Percentiles rank a stretch among this genome's conserved stretches.
Conservation (phyloP, 2,888 invertebrate genomes). For the Meandrusa payeni region DNA sequence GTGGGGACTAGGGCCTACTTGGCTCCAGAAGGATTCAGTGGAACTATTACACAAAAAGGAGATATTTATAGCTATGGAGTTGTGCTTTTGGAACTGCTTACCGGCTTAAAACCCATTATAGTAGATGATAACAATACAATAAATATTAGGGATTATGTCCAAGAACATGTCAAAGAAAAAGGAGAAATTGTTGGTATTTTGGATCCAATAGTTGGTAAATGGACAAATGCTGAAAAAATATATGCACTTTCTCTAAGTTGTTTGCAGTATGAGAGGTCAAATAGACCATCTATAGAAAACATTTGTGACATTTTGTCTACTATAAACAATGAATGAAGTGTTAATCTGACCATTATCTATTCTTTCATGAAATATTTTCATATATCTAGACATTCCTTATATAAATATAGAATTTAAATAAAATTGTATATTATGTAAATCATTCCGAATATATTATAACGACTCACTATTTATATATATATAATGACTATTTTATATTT, state of each 20-base stretch:
- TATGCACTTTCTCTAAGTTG: slow-evolving; percentile 80
- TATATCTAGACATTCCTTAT: no score
- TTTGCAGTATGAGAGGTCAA: slow-evolving; percentile 74
- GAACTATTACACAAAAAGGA: slow-evolving; percentile 86
- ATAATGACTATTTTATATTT: no score
- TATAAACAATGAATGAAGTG: slow-evolving; percentile 31
- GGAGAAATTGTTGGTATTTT: slow-evolving; percentile 75
- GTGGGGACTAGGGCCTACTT: slow-evolving; percentile 88
- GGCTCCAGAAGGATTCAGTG: slow-evolving; percentile 87
- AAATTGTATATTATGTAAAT: no score
- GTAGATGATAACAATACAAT: slow-evolving; percentile 62
- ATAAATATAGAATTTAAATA: no score
- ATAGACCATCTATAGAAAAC: slow-evolving; percentile 80
- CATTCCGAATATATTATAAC: no score
- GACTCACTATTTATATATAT: no score
- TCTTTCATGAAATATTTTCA: no score
- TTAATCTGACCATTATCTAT: no score
- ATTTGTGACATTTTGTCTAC: slow-evolving; percentile 59
- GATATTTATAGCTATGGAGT: slow-evolving; percentile 90
- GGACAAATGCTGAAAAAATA: slow-evolving; percentile 74
- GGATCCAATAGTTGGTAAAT: slow-evolving; percentile 78
- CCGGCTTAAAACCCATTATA: slow-evolving; percentile 84
- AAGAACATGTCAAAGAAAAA: slow-evolving; percentile 67
- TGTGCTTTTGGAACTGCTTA: slow-evolving; percentile 86
- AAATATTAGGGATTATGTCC: slow-evolving; percentile 69